Conservation (phyloP, 2,113 vertebrate species). For the Cervus canadensis region DNA sequence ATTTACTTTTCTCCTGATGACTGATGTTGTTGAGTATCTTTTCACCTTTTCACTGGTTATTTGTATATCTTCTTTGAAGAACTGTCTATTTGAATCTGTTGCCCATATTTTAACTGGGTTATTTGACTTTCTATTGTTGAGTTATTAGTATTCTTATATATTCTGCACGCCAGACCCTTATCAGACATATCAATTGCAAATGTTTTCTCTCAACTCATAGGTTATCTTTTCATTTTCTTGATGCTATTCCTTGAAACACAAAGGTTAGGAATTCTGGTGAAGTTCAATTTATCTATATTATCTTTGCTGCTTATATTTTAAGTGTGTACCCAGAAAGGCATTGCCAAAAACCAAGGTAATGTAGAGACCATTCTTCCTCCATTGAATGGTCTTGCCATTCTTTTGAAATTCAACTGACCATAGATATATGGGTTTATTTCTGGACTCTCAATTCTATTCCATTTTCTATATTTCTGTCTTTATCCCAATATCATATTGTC, state of each 20-base stretch:
- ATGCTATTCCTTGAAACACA: background rate
- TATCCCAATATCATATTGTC: background rate
- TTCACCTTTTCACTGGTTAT: background rate
- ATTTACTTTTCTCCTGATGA: background rate
- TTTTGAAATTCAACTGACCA: background rate
- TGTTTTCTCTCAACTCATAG: background rate
- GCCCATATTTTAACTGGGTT: background rate
- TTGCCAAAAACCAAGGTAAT: background rate
- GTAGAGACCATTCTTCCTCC: background rate
- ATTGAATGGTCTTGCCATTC: too few relatives aligned
- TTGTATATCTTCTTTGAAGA: background rate
- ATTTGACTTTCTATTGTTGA: background rate
- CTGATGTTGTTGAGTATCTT: background rate
- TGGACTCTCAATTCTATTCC: background rate
- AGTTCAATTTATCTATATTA: background rate
- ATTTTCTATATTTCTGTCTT: background rate
- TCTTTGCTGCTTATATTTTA: background rate
- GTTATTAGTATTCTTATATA: background rate
- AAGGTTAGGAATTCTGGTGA: background rate
- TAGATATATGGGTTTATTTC: background rate
- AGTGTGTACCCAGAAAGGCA: background rate
- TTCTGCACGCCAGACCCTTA: background rate
- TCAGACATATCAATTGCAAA: background rate
- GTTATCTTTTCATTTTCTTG: background rate
- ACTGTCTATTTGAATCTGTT: background rate